Percentiles rank a stretch among this genome's conserved stretches.
phyloP scores from a whole-genome alignment of 2,113 vertebrate species.

The Oreocharis arfaki region DNA sequence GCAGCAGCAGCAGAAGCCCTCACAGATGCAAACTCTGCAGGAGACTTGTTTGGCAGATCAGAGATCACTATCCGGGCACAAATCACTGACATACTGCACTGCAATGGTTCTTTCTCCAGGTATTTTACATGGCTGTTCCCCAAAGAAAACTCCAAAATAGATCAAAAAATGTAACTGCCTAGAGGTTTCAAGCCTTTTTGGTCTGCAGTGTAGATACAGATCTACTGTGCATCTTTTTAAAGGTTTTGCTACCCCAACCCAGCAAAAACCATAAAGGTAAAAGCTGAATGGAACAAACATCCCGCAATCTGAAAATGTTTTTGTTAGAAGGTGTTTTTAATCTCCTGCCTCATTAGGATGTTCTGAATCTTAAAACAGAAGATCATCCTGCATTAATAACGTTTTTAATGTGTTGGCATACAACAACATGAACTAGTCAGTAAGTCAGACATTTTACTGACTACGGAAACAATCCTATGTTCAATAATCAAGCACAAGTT shows the following conservation, averaged over 20 bases:
- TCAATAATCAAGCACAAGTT: not conserved
- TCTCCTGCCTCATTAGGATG: not conserved
- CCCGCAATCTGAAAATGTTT: not conserved
- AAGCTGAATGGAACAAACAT: not conserved
- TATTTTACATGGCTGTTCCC: not conserved
- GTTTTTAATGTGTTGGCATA: not conserved
- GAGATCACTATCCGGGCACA: not conserved
- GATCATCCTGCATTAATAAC: not conserved
- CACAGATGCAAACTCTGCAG: not conserved
- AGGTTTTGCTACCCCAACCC: not conserved
- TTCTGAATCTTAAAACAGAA: not conserved
- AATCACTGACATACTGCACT: not conserved
- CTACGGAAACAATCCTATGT: not conserved
- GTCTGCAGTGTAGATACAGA: not conserved
- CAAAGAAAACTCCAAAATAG: not conserved
- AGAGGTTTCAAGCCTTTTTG: not conserved
- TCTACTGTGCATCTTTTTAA: not conserved
- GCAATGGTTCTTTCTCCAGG: not conserved
- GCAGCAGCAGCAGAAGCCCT: not conserved
- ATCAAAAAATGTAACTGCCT: not conserved
- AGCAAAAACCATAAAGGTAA: not conserved
- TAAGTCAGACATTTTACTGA: not conserved
- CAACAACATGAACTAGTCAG: accelerated
- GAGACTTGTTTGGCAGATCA: not conserved
- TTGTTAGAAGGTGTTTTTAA: not conserved